Evolutionary conservation across 2,113 vertebrate genomes (phyloP).

Genomic region (Sturnira hondurensis): DNA sequence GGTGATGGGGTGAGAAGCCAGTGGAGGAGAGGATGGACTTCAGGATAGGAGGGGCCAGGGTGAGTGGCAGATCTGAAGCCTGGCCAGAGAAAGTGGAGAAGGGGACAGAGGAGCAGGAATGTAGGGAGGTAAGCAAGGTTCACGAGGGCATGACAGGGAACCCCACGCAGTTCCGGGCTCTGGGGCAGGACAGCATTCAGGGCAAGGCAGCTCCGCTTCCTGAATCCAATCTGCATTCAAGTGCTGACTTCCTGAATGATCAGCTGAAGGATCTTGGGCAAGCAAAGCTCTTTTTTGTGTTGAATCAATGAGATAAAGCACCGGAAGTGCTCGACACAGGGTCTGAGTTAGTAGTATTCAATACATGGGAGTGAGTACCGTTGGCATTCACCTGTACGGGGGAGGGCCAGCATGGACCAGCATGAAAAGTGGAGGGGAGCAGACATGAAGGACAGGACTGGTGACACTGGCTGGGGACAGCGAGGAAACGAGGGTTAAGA

Average conservation of each 20-base stretch:
- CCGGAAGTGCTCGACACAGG: not conserved
- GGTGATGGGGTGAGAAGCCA: not conserved
- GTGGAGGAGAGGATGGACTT: not conserved
- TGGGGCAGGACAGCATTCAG: not conserved
- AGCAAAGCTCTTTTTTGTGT: not conserved
- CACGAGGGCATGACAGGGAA: fast-evolving
- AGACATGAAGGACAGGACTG: not conserved
- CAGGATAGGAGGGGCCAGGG: not conserved
- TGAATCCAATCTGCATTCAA: not conserved
- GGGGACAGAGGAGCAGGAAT: not conserved
- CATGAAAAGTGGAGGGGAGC: not conserved
- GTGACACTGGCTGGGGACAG: not conserved
- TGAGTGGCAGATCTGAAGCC: not conserved
- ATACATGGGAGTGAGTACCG: fast-evolving
- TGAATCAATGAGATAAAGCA: not conserved
- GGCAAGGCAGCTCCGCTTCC: not conserved
- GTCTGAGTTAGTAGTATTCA: not conserved
- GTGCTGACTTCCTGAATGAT: not conserved
- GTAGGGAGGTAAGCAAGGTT: not conserved
- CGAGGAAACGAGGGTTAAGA: not conserved
- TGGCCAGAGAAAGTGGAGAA: not conserved
- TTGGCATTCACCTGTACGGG: fast-evolving
- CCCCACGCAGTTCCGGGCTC: not conserved
- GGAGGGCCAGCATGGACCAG: not conserved
- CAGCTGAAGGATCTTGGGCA: not conserved